Evolutionary conservation across 2,888 invertebrate species (phyloP).

Genomic region (Eumacrocentrus americanus): DNA sequence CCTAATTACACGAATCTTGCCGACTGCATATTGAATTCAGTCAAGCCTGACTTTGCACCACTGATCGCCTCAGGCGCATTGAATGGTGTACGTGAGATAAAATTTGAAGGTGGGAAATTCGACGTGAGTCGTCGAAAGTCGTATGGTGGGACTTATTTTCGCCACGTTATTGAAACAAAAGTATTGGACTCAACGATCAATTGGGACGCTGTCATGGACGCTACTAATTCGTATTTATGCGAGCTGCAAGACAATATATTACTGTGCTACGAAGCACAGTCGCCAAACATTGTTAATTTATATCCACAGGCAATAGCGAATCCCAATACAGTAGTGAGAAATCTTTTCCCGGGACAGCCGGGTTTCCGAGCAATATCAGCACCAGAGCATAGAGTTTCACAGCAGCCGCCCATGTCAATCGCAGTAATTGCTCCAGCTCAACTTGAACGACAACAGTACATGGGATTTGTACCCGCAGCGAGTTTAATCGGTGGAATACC

Average conservation of each 20-base stretch:
- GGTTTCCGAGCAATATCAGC: conserved; percentile 61
- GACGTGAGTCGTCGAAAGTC: conserved; percentile 52
- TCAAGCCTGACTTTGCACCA: conserved; percentile 57
- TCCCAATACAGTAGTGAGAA: conserved; percentile 57
- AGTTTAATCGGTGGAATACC: conserved; percentile 70
- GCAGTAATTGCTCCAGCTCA: conserved; percentile 54
- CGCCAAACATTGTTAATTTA: conserved; percentile 65
- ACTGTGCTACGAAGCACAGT: conserved; percentile 69
- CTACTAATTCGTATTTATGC: conserved; percentile 63
- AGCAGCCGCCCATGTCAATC: conserved; percentile 61
- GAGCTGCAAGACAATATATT: conserved; percentile 69
- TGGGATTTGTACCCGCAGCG: conserved; percentile 66
- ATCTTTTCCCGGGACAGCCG: conserved; percentile 59
- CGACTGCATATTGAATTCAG: conserved; percentile 57
- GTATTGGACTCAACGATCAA: conserved; percentile 63
- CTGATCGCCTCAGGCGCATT: conserved; percentile 56
- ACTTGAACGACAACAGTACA: conserved; percentile 62
- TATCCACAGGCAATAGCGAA: conserved; percentile 62
- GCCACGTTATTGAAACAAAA: conserved; percentile 51
- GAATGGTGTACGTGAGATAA: conserved; percentile 51
- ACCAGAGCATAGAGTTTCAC: conserved; percentile 61
- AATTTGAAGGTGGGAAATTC: conserved; percentile 53
- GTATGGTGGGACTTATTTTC: conserved; percentile 51
- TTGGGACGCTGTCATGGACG: conserved; percentile 69
- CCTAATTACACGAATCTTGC: conserved; percentile 63